These are phyloP conservation scores for Porites lobata DNA, from an alignment of 92 coral and sea anemone genomes.

Conservation along the genomic window DNA sequence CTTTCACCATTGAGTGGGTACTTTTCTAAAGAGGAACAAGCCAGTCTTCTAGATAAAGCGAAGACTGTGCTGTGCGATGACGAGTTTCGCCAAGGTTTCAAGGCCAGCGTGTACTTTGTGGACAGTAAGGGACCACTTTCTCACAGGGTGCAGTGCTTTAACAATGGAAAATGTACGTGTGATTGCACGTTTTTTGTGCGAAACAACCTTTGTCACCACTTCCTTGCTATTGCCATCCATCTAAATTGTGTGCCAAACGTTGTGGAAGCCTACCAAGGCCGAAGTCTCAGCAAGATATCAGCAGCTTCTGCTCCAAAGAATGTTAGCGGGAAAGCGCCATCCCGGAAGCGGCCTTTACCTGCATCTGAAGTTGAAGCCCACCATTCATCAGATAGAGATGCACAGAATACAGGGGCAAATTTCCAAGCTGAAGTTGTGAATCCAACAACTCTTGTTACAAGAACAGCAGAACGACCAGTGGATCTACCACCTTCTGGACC, in stretches of 20 bases:
- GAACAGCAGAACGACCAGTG: slow-evolving; percentile 33
- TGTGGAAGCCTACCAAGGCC: neutral
- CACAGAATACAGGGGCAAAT: neutral
- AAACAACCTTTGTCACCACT: slow-evolving; percentile 56
- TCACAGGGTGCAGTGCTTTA: slow-evolving; percentile 46
- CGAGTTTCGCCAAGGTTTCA: slow-evolving; percentile 55
- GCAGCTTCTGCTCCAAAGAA: slow-evolving; percentile 55
- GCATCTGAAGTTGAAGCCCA: slow-evolving; percentile 16
- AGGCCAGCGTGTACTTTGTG: slow-evolving; percentile 56
- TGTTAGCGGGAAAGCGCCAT: slow-evolving; percentile 28
- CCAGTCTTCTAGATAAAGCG: slow-evolving; percentile 40
- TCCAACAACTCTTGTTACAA: slow-evolving; percentile 45
- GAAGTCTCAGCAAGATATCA: slow-evolving; percentile 3
- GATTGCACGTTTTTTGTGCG: slow-evolving; percentile 36
- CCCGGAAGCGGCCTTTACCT: slow-evolving; percentile 33
- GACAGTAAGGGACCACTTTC: slow-evolving; percentile 57
- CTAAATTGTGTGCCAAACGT: slow-evolving; percentile 36
- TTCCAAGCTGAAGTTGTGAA: slow-evolving; percentile 36
- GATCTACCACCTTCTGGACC: slow-evolving; percentile 50
- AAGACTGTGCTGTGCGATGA: slow-evolving; percentile 24
- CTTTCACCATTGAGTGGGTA: slow-evolving; percentile 16
- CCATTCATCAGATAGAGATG: slow-evolving; percentile 7
- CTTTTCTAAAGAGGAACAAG: slow-evolving; percentile 44
- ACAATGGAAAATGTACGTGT: slow-evolving; percentile 59
- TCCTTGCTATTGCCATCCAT: slow-evolving; percentile 59